Percentiles rank a stretch among this genome's conserved stretches.
phyloP scores from a whole-genome alignment of 37 sponge, comb jelly and placozoan species.

The Aphrocallistes beatrix region DNA sequence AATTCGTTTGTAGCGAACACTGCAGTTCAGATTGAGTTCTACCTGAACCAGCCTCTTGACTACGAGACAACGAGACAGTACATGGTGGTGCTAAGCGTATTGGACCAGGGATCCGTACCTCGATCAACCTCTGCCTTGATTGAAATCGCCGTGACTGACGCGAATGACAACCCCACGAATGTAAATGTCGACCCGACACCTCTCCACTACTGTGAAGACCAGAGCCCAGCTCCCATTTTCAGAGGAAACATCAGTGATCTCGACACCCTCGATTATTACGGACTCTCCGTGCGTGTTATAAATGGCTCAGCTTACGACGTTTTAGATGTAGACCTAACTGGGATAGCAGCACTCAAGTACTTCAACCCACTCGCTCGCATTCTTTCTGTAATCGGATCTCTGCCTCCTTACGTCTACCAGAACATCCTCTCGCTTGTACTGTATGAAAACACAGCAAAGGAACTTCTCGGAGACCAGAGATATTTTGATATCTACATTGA shows the following conservation, averaged over 20 bases:
- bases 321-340: background rate
- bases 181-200: background rate
- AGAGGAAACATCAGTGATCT: background rate
- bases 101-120: background rate
- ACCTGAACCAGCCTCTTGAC: background rate
- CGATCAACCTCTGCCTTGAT: background rate
- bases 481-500: background rate
- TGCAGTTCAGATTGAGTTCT: background rate
- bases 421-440: background rate
- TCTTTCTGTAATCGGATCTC: background rate
- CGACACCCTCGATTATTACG: background rate
- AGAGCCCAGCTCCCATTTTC: background rate
- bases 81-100: background rate
- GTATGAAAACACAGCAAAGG: background rate
- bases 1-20: background rate
- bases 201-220: background rate
- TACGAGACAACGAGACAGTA: background rate
- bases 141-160: background rate
- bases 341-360: conserved; percentile 4
- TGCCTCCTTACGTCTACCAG: background rate
- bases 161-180: background rate
- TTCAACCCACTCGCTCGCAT: background rate
- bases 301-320: background rate
- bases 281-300: background rate
- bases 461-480: background rate